Evolutionary conservation across 2,797 vertebrate species (phyloP).

Genomic region (Amniataba percoides): DNA sequence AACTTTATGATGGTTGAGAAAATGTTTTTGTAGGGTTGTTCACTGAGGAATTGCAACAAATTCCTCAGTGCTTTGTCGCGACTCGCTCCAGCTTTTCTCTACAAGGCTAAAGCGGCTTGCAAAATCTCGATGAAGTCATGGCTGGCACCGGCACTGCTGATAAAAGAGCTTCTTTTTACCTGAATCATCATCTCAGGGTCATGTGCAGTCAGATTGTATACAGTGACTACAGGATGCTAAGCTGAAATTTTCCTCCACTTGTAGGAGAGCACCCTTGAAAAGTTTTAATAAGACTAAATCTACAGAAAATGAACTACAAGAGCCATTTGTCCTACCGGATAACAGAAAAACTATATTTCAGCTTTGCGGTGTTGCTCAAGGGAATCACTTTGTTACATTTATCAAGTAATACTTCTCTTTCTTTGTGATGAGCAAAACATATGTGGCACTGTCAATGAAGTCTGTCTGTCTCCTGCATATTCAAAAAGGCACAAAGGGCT

Average conservation of each 20-base stretch:
- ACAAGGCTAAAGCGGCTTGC: slow-evolving; percentile 41
- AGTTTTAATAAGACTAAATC: background rate
- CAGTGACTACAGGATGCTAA: background rate
- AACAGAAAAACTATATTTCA: background rate
- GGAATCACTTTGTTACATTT: background rate
- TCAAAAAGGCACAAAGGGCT: background rate
- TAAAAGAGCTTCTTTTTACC: slow-evolving; percentile 56
- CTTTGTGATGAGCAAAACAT: background rate
- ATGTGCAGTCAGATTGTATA: slow-evolving; percentile 19
- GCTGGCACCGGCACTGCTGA: slow-evolving; percentile 33
- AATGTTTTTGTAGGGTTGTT: slow-evolving; percentile 39
- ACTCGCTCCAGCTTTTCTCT: slow-evolving; percentile 66
- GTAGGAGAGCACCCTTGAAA: background rate
- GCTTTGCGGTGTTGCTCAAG: background rate
- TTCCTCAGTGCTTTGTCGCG: slow-evolving; percentile 73
- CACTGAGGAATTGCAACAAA: slow-evolving; percentile 54
- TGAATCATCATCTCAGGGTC: slow-evolving; percentile 62
- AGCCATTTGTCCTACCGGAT: background rate
- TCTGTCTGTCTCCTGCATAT: background rate
- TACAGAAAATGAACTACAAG: background rate
- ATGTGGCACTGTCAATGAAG: background rate
- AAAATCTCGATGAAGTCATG: slow-evolving; percentile 68
- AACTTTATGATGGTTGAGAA: slow-evolving; percentile 18
- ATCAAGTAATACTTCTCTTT: background rate
- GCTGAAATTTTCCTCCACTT: background rate